Evolutionary conservation across 2,113 vertebrate genomes (phyloP).

Genomic region (Cryptotis parvus): DNA sequence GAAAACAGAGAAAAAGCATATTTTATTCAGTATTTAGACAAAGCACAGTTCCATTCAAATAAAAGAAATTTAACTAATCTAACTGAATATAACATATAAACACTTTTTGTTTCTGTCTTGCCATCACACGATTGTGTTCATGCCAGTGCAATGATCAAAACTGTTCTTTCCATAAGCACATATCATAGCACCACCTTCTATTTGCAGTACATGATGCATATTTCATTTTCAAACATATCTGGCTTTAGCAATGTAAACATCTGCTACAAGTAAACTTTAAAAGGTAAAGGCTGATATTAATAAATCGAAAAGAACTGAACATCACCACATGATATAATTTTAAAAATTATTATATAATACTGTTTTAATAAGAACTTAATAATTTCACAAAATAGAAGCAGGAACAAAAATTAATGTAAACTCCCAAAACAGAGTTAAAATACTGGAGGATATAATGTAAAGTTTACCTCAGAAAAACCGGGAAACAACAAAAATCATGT

Average conservation of each 20-base stretch:
- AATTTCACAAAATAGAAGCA: conserved; percentile 79
- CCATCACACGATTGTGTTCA: conserved; percentile 66
- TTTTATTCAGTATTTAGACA: conserved; percentile 84
- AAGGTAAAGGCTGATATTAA: conserved; percentile 78
- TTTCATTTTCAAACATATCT: conserved; percentile 76
- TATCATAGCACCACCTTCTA: conserved; percentile 74
- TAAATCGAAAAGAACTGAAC: conserved; percentile 71
- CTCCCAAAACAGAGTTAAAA: conserved; percentile 82
- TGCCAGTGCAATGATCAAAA: conserved; percentile 66
- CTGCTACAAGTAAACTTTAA: conserved; percentile 86
- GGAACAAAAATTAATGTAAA: conserved; percentile 79
- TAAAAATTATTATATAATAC: conserved; percentile 82
- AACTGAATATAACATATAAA: conserved; percentile 77
- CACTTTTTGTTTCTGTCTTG: conserved; percentile 51
- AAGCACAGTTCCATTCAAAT: conserved; percentile 71
- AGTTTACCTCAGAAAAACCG: conserved; percentile 50
- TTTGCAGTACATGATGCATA: conserved; percentile 57
- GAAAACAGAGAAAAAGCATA: conserved; percentile 70
- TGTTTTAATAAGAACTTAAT: conserved; percentile 83
- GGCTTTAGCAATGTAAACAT: conserved; percentile 84
- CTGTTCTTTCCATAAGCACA: conserved; percentile 40
- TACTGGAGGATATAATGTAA: conserved; percentile 76
- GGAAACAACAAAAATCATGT: conserved; percentile 53
- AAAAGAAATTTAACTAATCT: conserved; percentile 66
- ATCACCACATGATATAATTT: conserved; percentile 73